phyloP scores from a whole-genome alignment of 2,888 invertebrate species.

The Lottia scabra region DNA sequence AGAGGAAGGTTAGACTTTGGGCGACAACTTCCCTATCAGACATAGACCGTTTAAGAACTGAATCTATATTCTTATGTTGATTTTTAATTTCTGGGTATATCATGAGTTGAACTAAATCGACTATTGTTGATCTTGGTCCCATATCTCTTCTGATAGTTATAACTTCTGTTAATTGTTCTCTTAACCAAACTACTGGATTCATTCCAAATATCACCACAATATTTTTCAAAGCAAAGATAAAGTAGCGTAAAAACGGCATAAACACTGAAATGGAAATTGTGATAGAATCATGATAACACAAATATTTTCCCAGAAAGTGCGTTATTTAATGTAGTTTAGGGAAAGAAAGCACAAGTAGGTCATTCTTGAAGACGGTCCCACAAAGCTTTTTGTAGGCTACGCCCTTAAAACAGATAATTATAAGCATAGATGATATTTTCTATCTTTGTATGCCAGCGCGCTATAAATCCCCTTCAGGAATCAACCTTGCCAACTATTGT shows the following conservation, averaged over 20 bases:
- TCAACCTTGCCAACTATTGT: too few species aligned
- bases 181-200: conserved; percentile 58
- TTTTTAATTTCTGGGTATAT: conserved; percentile 59
- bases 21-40: conserved; percentile 60
- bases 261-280: conserved; percentile 45
- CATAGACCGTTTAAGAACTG: conserved; percentile 29
- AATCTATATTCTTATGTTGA: neutral
- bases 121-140: conserved; percentile 40
- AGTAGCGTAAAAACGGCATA: conserved; percentile 48
- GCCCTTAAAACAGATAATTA: too few species aligned
- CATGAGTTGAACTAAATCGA: conserved; percentile 70
- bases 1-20: conserved; percentile 69
- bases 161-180: conserved; percentile 49
- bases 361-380: neutral
- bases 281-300: neutral
- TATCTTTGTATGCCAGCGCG: too few species aligned
- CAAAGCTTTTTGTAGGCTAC: too few species aligned
- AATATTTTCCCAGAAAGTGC: neutral
- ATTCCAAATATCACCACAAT: conserved; percentile 56
- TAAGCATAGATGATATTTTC: too few species aligned
- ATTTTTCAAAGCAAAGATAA: conserved; percentile 58
- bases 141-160: conserved; percentile 47
- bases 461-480: too few species aligned
- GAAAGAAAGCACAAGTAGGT: neutral
- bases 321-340: neutral